These are phyloP conservation scores for Aspiorhynchus laticeps DNA, from an alignment of 2,113 vertebrate species.

Conservation along the genomic window DNA sequence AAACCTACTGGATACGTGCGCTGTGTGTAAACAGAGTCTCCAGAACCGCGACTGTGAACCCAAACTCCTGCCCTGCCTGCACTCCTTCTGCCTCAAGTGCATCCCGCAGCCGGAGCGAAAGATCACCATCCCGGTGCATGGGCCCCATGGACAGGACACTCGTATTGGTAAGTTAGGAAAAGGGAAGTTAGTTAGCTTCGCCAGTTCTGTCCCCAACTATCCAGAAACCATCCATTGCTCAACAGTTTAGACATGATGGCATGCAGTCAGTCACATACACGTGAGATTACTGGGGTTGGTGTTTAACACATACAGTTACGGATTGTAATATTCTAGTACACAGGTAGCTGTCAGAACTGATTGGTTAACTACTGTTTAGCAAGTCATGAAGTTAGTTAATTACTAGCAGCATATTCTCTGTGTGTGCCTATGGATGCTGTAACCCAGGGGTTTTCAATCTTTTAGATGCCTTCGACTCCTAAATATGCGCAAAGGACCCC, in stretches of 20 bases:
- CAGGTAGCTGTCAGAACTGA: background rate
- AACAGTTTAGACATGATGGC: background rate
- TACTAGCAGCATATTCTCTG: background rate
- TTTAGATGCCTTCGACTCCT: background rate
- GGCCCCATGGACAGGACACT: conserved; percentile 91
- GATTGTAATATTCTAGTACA: background rate
- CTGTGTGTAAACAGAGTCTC: conserved; percentile 93
- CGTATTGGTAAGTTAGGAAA: conserved; percentile 85
- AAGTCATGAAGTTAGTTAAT: background rate
- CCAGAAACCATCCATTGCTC: background rate
- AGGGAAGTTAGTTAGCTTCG: background rate
- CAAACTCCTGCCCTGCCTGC: conserved; percentile 94
- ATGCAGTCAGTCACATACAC: background rate
- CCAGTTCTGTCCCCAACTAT: background rate
- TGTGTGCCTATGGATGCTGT: background rate
- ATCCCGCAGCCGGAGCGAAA: conserved; percentile 92
- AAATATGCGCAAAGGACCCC: background rate
- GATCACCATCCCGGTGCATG: conserved; percentile 88
- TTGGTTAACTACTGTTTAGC: background rate
- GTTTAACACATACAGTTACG: background rate
- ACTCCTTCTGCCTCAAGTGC: conserved; percentile 95
- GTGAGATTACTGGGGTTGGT: too few species aligned
- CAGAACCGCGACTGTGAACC: conserved; percentile 93
- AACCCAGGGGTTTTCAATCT: background rate
- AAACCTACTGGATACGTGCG: conserved; percentile 92